These are phyloP conservation scores for Leucoraja erinaceus DNA, from an alignment of 2,113 vertebrate genomes.

Conservation along the genomic window DNA sequence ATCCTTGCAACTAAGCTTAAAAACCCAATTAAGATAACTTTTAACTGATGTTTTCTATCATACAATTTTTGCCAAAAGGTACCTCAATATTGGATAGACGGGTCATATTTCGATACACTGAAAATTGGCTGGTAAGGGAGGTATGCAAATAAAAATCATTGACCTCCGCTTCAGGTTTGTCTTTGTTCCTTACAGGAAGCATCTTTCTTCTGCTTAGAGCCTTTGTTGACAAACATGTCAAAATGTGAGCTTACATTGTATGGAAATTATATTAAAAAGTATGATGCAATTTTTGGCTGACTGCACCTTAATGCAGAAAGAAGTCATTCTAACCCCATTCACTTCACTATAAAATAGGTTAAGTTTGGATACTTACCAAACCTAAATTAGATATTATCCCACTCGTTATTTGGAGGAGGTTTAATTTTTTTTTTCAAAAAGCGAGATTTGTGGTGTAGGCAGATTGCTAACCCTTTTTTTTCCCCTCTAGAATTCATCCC, in stretches of 20 bases:
- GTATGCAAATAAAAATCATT: neutral
- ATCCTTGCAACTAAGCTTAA: neutral
- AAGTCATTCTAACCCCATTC: neutral
- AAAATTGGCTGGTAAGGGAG: neutral
- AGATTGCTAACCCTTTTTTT: conserved; percentile 19
- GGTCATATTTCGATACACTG: neutral
- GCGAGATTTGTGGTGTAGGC: neutral
- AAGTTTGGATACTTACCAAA: conserved; percentile 1
- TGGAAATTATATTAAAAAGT: conserved; percentile 3
- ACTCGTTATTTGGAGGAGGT: neutral
- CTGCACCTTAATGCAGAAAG: neutral
- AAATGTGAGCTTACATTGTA: neutral
- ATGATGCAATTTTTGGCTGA: neutral
- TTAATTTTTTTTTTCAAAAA: neutral
- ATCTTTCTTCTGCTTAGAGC: neutral
- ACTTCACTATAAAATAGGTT: neutral
- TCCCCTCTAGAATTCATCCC: conserved; percentile 2
- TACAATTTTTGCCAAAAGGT: neutral
- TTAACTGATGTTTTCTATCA: neutral
- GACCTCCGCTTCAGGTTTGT: neutral
- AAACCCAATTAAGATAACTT: neutral
- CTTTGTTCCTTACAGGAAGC: neutral
- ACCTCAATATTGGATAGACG: neutral
- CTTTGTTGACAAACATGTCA: neutral
- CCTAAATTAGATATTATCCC: conserved; percentile 16